These are phyloP conservation scores for Nemotelus pantherinus DNA, from an alignment of 2,888 invertebrate genomes.

Conservation along the genomic window DNA sequence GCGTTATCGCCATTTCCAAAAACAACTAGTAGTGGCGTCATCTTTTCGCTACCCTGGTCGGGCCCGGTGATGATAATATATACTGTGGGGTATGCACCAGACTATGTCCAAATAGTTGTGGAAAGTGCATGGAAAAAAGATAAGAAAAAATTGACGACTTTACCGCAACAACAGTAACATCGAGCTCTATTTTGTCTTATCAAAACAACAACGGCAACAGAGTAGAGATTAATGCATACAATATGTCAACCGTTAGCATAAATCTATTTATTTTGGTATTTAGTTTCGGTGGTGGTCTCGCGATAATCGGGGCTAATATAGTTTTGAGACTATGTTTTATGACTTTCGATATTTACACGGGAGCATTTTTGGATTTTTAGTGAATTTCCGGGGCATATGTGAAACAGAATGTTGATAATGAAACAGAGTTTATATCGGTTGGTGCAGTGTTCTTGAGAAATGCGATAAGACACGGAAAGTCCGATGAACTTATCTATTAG, in stretches of 20 bases:
- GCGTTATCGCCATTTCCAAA: not conserved
- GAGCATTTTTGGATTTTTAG: constrained; percentile 16
- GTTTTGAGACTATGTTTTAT: constrained; percentile 7
- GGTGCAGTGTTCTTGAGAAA: not conserved
- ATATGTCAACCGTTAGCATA: constrained; percentile 8
- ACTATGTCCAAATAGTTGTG: constrained; percentile 18
- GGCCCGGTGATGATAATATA: too few species aligned
- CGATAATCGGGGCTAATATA: not conserved
- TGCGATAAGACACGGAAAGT: constrained; percentile 12
- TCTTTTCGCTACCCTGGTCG: too few species aligned
- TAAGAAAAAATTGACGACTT: not conserved
- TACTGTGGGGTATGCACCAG: too few species aligned
- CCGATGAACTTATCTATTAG: constrained; percentile 16
- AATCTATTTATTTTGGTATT: constrained; percentile 4
- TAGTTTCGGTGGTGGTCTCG: constrained; percentile 1
- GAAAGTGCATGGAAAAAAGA: constrained; percentile 2
- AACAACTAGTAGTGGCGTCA: not conserved
- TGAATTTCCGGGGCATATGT: not conserved
- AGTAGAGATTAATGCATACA: constrained; percentile 31
- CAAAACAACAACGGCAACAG: not conserved
- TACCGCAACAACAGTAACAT: not conserved
- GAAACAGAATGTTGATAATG: not conserved
- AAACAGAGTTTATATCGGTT: not conserved
- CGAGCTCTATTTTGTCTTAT: not conserved
- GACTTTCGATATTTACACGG: constrained; percentile 11